Conservation (phyloP, 2,113 vertebrate genomes). For the Trogon surrucura region DNA sequence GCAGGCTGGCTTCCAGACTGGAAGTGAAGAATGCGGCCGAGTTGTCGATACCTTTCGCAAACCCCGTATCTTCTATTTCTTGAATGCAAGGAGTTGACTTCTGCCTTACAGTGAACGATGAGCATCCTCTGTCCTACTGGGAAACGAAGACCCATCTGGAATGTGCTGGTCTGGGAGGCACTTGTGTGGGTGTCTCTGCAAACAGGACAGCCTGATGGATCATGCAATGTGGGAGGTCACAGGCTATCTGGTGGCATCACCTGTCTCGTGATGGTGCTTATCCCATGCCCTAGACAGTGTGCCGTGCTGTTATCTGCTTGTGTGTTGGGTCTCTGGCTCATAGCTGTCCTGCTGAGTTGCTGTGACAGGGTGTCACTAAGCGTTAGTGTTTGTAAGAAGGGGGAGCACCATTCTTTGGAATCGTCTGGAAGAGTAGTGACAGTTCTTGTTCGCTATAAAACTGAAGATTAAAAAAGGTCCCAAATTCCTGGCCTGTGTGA, state of each 20-base stretch:
- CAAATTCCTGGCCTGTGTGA: background rate
- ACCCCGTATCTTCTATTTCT: background rate
- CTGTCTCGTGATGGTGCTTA: background rate
- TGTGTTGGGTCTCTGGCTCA: background rate
- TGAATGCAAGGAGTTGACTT: background rate
- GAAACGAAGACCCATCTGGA: background rate
- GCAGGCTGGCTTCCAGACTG: background rate
- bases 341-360: background rate
- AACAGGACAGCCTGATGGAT: background rate
- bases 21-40: background rate
- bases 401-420: background rate
- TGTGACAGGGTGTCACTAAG: background rate
- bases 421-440: background rate
- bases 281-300: background rate
- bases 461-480: background rate
- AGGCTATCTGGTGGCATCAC: background rate
- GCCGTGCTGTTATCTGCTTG: background rate
- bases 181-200: background rate
- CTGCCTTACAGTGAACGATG: background rate
- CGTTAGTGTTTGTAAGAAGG: background rate
- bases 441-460: background rate
- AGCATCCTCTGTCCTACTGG: background rate
- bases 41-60: background rate
- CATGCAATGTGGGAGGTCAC: background rate
- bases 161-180: accelerated